Evolutionary conservation across 2,888 invertebrate genomes (phyloP).

Genomic region (Melanostoma scalare): DNA sequence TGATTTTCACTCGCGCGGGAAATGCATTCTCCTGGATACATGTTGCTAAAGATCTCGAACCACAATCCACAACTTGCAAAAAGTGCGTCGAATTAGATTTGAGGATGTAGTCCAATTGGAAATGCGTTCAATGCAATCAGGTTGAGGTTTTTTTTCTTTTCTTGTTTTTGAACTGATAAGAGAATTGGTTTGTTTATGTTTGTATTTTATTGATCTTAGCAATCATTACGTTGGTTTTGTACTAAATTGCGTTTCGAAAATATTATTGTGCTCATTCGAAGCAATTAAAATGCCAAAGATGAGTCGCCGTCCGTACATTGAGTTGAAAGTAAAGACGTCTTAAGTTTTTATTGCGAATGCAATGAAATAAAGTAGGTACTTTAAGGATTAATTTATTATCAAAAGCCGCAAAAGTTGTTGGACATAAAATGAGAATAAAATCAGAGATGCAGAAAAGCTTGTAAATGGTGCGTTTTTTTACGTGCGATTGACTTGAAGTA

Average conservation of each 20-base stretch:
- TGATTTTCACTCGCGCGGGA: slow-evolving; percentile 37
- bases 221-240: neutral
- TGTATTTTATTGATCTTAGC: neutral
- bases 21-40: slow-evolving; percentile 38
- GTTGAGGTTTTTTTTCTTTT: neutral
- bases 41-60: slow-evolving; percentile 46
- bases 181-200: slow-evolving; percentile 18
- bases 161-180: slow-evolving; percentile 32
- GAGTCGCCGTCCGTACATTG: too few relatives aligned
- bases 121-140: neutral
- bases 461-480: too few relatives aligned
- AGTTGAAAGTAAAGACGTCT: too few relatives aligned
- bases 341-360: too few relatives aligned
- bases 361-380: too few relatives aligned
- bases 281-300: too few relatives aligned
- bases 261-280: neutral
- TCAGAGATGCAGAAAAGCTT: too few relatives aligned
- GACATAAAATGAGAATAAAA: too few relatives aligned
- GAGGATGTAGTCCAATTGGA: slow-evolving; percentile 2
- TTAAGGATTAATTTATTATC: too few relatives aligned
- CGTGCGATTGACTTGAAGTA: too few relatives aligned
- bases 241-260: neutral
- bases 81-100: slow-evolving; percentile 1
- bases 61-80: slow-evolving; percentile 46
- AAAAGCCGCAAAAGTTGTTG: too few relatives aligned